A percentile compares a stretch with the other conserved stretches of the same genome.
phyloP scores from a whole-genome alignment of 2,888 invertebrate genomes.

The Torymus aiolomorphi region DNA sequence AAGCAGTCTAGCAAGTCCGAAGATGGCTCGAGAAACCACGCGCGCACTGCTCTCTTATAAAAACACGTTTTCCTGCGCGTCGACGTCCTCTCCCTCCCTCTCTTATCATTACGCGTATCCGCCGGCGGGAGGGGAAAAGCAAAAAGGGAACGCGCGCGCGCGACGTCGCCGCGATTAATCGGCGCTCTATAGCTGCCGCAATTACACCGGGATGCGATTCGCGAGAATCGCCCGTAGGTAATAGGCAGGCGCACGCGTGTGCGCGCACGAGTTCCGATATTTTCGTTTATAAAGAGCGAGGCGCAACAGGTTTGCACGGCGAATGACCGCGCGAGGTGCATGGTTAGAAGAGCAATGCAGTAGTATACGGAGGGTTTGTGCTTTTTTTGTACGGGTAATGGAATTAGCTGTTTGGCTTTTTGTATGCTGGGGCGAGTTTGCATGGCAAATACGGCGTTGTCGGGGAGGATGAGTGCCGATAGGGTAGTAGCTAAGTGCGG shows the following conservation, averaged over 20 bases:
- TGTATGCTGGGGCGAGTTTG: too few species aligned
- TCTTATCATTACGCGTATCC: conserved; percentile 43
- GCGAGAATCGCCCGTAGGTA: not conserved
- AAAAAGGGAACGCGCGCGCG: not conserved
- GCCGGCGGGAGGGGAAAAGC: not conserved
- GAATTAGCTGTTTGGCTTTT: too few species aligned
- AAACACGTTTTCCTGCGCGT: conserved; percentile 30
- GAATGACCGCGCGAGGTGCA: too few species aligned
- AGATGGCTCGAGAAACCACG: conserved; percentile 10
- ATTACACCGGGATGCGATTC: not conserved
- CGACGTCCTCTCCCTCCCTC: not conserved
- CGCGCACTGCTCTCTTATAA: not conserved
- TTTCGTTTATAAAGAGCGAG: too few species aligned
- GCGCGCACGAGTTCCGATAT: not conserved
- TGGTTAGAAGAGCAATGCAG: too few species aligned
- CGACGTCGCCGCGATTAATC: conserved; percentile 31
- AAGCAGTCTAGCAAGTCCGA: conserved; percentile 24
- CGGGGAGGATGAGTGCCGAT: too few species aligned
- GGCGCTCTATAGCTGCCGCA: conserved; percentile 17
- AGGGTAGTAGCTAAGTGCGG: too few species aligned
- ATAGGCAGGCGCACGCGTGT: not conserved
- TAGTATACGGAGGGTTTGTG: too few species aligned
- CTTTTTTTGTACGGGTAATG: too few species aligned
- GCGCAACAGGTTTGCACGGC: too few species aligned
- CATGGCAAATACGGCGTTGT: too few species aligned